Evolutionary conservation across 2,797 vertebrate species (phyloP).

Genomic region (Sebastes hopkinsi): DNA sequence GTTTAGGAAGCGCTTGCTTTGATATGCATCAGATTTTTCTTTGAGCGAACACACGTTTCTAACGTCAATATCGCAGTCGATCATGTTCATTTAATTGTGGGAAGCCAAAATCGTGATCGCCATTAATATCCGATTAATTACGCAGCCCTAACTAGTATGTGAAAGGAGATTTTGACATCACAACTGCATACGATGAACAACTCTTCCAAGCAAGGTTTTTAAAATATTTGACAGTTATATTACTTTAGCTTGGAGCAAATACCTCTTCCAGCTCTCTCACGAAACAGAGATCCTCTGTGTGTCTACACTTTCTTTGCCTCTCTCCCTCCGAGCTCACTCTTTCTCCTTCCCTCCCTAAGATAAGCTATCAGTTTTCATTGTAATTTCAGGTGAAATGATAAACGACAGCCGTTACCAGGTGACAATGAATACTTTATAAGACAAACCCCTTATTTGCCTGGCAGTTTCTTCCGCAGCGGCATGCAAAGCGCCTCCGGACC

Average conservation of each 20-base stretch:
- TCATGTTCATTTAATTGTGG: too few relatives aligned
- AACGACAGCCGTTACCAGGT: slow-evolving; percentile 88
- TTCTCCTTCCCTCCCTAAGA: slow-evolving; percentile 77
- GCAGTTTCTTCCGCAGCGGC: slow-evolving; percentile 85
- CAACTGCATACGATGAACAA: background rate
- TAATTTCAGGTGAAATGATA: slow-evolving; percentile 92
- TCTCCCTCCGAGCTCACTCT: slow-evolving; percentile 57
- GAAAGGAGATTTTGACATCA: background rate
- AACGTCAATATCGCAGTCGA: too few relatives aligned
- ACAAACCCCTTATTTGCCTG: slow-evolving; percentile 90
- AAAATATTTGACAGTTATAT: slow-evolving; percentile 53
- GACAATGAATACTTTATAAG: slow-evolving; percentile 92
- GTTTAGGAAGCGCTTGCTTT: too few relatives aligned
- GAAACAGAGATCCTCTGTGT: slow-evolving; percentile 50
- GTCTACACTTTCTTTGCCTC: slow-evolving; percentile 39
- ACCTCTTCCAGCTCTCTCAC: slow-evolving; percentile 54
- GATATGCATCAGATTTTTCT: too few relatives aligned
- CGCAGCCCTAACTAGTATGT: background rate
- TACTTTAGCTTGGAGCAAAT: slow-evolving; percentile 41
- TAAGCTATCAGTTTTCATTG: slow-evolving; percentile 90
- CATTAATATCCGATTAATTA: too few relatives aligned
- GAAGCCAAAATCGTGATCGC: too few relatives aligned
- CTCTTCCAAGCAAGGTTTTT: background rate
- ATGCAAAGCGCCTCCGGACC: slow-evolving; percentile 83
- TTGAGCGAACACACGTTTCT: too few relatives aligned